Percentiles rank a stretch among this genome's conserved stretches.
Evolutionary conservation across 2,888 invertebrate species (phyloP).

Genomic region (Epinotia ramella): DNA sequence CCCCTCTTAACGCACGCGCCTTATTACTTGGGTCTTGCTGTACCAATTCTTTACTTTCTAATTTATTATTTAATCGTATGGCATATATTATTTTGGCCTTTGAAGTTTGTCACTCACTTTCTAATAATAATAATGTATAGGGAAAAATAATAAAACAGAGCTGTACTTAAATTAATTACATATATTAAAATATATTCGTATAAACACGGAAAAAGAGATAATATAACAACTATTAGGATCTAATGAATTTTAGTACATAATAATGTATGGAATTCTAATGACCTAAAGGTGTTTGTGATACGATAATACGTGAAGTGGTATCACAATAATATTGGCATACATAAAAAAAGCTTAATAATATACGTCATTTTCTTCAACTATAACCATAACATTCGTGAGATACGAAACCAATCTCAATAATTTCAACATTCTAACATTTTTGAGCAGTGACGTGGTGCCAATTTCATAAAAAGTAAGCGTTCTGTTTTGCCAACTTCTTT

Average conservation of each 20-base stretch:
- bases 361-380: not conserved
- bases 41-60: not conserved
- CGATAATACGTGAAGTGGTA: not conserved
- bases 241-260: not conserved
- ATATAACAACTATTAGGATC: conserved; percentile 8
- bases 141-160: conserved; percentile 19
- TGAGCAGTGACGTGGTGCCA: not conserved
- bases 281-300: conserved; percentile 7
- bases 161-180: conserved; percentile 22
- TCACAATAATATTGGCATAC: conserved; percentile 7
- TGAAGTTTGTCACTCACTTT: no score
- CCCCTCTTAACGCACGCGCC: no score
- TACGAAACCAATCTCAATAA: conserved; percentile 11
- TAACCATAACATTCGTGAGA: not conserved
- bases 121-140: not conserved
- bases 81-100: no score
- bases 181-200: conserved; percentile 29
- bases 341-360: conserved; percentile 3
- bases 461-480: not conserved
- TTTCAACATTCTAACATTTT: not conserved
- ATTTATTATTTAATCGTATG: no score
- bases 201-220: conserved; percentile 11
- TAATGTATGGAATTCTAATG: conserved; percentile 7
- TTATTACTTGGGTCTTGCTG: no score
- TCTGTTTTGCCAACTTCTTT: not conserved